Evolutionary conservation across 2,797 vertebrate genomes (phyloP).

Genomic region (Sphaeramia orbicularis): DNA sequence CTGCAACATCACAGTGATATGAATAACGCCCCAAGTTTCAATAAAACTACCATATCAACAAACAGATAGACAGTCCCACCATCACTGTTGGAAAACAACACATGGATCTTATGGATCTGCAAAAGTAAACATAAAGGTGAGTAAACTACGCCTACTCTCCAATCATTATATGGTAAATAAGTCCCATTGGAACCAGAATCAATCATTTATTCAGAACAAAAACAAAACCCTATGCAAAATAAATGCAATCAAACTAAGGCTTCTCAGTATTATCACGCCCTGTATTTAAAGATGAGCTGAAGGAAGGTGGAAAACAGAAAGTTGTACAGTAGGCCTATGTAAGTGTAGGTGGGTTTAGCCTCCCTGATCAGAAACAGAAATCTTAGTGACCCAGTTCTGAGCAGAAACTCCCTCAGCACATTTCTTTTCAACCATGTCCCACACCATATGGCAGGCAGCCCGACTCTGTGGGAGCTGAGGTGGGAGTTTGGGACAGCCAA

Average conservation of each 20-base stretch:
- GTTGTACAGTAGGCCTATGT: background rate
- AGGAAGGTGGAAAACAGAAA: background rate
- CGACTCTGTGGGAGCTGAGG: slow-evolving; percentile 55
- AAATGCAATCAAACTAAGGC: background rate
- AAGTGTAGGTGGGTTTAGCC: slow-evolving; percentile 19
- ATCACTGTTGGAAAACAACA: slow-evolving; percentile 19
- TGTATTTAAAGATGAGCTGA: slow-evolving; percentile 8
- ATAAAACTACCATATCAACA: slow-evolving; percentile 44
- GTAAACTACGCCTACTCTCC: slow-evolving; percentile 32
- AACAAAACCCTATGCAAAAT: slow-evolving; percentile 1
- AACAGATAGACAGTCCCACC: slow-evolving; percentile 26
- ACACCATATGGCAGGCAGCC: slow-evolving; percentile 66
- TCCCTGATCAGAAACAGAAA: slow-evolving; percentile 19
- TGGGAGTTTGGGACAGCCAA: slow-evolving; percentile 62
- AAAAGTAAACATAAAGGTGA: slow-evolving; percentile 41
- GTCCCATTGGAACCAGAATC: slow-evolving; percentile 14
- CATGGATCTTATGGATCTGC: slow-evolving; percentile 1
- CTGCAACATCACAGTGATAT: background rate
- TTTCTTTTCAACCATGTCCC: slow-evolving; percentile 44
- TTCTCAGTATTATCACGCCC: slow-evolving; percentile 15
- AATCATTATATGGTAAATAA: slow-evolving; percentile 28
- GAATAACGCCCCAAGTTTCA: slow-evolving; percentile 52
- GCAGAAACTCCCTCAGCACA: slow-evolving; percentile 58
- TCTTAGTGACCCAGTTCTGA: slow-evolving; percentile 68
- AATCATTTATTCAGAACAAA: slow-evolving; percentile 31